A percentile compares a stretch with the other conserved stretches of the same genome.
These are phyloP conservation scores for Trachelipus rathkii DNA, from an alignment of 1,140 invertebrate genomes.

Conservation along the genomic window DNA sequence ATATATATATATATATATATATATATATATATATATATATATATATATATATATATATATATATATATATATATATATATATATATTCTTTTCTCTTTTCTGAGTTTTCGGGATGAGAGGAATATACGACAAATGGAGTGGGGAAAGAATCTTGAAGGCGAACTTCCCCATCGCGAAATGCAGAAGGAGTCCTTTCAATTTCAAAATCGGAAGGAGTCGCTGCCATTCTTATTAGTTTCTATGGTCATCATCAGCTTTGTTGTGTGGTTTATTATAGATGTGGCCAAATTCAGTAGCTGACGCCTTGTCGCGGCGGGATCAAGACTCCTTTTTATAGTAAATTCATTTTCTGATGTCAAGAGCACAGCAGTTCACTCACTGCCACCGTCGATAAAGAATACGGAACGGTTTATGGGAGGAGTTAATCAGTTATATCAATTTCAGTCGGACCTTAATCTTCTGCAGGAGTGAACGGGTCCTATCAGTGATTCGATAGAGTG, in stretches of 20 bases:
- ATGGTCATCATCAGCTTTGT: background rate
- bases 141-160: too few relatives aligned
- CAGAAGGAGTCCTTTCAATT: background rate
- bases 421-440: slow-evolving; percentile 91
- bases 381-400: slow-evolving; percentile 88
- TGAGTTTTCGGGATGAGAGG: too few relatives aligned
- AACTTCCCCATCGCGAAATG: background rate
- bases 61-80: too few relatives aligned
- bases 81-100: too few relatives aligned
- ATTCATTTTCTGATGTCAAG: slow-evolving; percentile 35
- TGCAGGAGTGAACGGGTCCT: slow-evolving; percentile 80
- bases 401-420: slow-evolving; percentile 87
- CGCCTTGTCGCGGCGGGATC: background rate
- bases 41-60: too few relatives aligned
- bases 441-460: slow-evolving; percentile 75
- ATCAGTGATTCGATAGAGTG: slow-evolving; percentile 82
- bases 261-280: too few relatives aligned
- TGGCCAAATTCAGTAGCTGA: background rate
- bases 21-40: too few relatives aligned
- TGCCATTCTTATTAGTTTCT: too few relatives aligned
- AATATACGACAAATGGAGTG: too few relatives aligned
- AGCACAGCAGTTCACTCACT: slow-evolving; percentile 60
- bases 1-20: too few relatives aligned
- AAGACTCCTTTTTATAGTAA: slow-evolving; percentile 44
- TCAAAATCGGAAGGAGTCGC: background rate